A percentile compares a stretch with the other conserved stretches of the same genome.
Evolutionary conservation across 2,797 vertebrate genomes (phyloP).

Genomic region (Cyclopterus lumpus): DNA sequence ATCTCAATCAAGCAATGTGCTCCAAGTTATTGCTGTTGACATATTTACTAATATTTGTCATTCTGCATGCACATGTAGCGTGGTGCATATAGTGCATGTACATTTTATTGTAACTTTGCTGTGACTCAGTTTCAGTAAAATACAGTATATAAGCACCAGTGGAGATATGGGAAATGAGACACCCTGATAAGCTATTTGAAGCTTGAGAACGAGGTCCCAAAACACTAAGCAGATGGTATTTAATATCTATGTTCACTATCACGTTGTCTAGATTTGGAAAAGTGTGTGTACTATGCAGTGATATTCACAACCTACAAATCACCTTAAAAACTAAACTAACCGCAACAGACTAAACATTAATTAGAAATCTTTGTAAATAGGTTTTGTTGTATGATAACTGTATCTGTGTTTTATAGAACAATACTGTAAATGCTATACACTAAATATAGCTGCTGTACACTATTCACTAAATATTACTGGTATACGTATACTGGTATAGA

Average conservation of each 20-base stretch:
- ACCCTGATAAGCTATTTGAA: background rate
- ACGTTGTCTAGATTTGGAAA: too few relatives aligned
- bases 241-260: background rate
- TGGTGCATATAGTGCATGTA: background rate
- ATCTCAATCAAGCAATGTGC: background rate
- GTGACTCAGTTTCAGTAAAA: background rate
- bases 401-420: background rate
- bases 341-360: background rate
- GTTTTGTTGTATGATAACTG: background rate
- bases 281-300: background rate
- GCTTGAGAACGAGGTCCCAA: background rate
- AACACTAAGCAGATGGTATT: background rate
- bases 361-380: background rate
- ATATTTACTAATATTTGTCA: conserved; percentile 4
- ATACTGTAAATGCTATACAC: background rate
- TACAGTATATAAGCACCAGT: background rate
- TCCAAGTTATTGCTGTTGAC: background rate
- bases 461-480: background rate
- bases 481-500: background rate
- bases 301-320: background rate
- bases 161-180: background rate
- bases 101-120: background rate
- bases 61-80: background rate
- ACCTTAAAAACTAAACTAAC: background rate
- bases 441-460: background rate